Evolutionary conservation across 1,140 invertebrate genomes (phyloP).

Genomic region (Brachionus rotundiformis): DNA sequence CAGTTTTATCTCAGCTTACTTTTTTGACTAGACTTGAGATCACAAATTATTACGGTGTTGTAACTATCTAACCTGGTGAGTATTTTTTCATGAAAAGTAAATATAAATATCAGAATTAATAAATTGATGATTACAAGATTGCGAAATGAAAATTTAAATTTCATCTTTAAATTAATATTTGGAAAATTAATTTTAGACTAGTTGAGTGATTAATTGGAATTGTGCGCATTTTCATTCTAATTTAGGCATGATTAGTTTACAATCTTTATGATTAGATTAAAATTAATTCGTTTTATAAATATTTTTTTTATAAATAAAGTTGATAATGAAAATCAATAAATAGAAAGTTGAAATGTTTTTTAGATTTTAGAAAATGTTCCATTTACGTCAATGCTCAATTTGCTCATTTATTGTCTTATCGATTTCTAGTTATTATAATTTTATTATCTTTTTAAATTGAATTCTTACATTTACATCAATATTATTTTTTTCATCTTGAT

Average conservation of each 20-base stretch:
- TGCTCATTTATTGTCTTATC: too few species aligned
- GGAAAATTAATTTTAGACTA: neutral
- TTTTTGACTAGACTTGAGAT: neutral
- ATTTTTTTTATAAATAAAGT: too few species aligned
- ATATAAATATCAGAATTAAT: neutral
- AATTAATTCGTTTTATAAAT: too few species aligned
- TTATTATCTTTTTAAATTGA: too few species aligned
- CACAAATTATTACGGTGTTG: neutral
- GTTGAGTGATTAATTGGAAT: neutral
- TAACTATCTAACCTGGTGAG: neutral
- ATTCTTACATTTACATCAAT: too few species aligned
- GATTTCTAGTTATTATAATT: too few species aligned
- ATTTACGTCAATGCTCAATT: too few species aligned
- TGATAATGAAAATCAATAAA: too few species aligned
- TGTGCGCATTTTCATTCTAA: neutral
- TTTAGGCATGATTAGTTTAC: neutral
- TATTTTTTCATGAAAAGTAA: slow-evolving; percentile 38
- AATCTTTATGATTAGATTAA: too few species aligned
- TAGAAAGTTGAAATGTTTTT: too few species aligned
- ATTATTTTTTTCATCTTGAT: too few species aligned
- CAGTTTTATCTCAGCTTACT: neutral
- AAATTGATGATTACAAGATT: neutral
- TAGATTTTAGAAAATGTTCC: too few species aligned
- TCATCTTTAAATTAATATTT: neutral
- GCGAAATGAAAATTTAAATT: neutral